These are phyloP conservation scores for Sinopyrophorus schimmeli DNA, from an alignment of 2,888 invertebrate genomes.

Conservation along the genomic window DNA sequence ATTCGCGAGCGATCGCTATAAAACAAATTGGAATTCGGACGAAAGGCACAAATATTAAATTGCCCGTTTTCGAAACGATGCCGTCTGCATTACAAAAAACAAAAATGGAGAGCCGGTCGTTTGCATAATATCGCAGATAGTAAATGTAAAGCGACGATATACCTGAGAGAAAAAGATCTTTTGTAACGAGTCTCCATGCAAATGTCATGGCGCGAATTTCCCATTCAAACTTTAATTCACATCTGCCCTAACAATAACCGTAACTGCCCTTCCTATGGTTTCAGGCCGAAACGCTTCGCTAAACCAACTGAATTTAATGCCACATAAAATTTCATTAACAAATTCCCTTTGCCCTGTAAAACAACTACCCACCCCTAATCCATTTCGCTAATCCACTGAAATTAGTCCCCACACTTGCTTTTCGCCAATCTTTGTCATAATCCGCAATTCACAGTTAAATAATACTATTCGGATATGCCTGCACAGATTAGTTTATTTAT, in stretches of 20 bases:
- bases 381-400: constrained; percentile 4
- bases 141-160: constrained; percentile 44
- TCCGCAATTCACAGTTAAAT: too few species aligned
- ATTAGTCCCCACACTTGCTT: too few species aligned
- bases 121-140: constrained; percentile 43
- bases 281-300: constrained; percentile 20
- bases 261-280: constrained; percentile 31
- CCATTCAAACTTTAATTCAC: constrained; percentile 36
- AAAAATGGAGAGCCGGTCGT: constrained; percentile 33
- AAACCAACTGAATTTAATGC: constrained; percentile 21
- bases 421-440: too few species aligned
- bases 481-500: too few species aligned
- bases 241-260: constrained; percentile 37
- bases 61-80: constrained; percentile 16
- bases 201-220: constrained; percentile 34
- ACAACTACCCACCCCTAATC: constrained; percentile 6
- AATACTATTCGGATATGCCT: too few species aligned
- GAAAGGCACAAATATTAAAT: constrained; percentile 25
- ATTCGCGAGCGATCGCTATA: constrained; percentile 24
- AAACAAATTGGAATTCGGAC: constrained; percentile 26
- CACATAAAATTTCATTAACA: constrained; percentile 26
- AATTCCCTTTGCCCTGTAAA: constrained; percentile 11
- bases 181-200: constrained; percentile 39
- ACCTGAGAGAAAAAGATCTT: constrained; percentile 41
- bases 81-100: constrained; percentile 12